Evolutionary conservation across 2,113 vertebrate species (phyloP), one percentile per base, ranked within the genome.

Genomic region (Choloepus hoffmanni): DNA sequence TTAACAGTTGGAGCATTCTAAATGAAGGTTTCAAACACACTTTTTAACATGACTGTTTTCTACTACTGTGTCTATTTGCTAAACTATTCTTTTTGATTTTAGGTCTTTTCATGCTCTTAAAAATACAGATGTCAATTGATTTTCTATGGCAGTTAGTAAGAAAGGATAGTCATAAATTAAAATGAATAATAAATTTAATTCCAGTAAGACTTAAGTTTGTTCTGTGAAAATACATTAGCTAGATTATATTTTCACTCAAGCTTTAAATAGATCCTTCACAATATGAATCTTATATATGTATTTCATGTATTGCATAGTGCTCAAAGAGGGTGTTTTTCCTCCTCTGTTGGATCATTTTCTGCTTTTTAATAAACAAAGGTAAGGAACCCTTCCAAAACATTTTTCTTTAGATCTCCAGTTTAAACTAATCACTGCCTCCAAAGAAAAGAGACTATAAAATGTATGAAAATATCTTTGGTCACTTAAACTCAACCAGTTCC

Each of bases 111-210:
- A 53, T 67, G 62, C 23, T 43, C 36, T 63, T 68, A 79, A 26
- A 60, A 92, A 95, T 68, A 16, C 10, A 94, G 58, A 45, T 85
- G 26, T 60, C 30, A 89, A 12, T 23, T 94, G 11, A 24, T 89
- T 92, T 95, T 50, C 53, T 74, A 58, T 43, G 50, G 9, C 18
- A 48, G 88, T 94, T 87, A 86, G 6, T 24, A 90, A 40, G 45
- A 96, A 89, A 85, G 43, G 24, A 84, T 13, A 92, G 36, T 67
- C 12, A 90, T 60, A 23, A 63, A 84, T 79, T 79, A 78, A 95
- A 95, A 82, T 78, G 85, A 65, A 84, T 67, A 60, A 82, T 21
- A 83, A 67, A 40, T 90, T 84, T 58, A 90, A 82, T 84, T 97
- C 12, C 36, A 92, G 12, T 33, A 91, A 95, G 36, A 65, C 36